A percentile compares a stretch with the other conserved stretches of the same genome.
Conservation (phyloP, 2,797 vertebrate genomes). For the Hylomyscus alleni region DNA sequence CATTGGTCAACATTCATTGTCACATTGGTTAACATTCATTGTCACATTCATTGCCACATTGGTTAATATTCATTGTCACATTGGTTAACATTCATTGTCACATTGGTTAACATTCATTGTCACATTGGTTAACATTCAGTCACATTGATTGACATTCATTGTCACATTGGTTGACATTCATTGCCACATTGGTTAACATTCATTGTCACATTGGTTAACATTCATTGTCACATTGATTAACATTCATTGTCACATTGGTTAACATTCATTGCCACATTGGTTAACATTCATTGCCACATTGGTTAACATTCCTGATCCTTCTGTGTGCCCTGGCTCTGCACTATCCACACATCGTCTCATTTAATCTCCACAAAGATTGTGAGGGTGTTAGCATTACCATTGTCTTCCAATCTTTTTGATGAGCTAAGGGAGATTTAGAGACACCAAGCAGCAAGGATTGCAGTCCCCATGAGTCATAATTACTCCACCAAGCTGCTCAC, state of each 20-base stretch:
- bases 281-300: background rate
- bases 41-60: background rate
- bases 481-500: background rate
- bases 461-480: background rate
- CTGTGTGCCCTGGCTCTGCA: background rate
- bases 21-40: background rate
- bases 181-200: background rate
- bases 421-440: constrained; percentile 25
- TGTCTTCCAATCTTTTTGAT: constrained; percentile 8
- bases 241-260: background rate
- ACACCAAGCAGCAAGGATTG: background rate
- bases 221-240: too few species aligned
- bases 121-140: background rate
- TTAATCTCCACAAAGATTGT: background rate
- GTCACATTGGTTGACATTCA: background rate
- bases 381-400: background rate
- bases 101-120: background rate
- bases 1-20: background rate
- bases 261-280: background rate
- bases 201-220: background rate
- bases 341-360: background rate
- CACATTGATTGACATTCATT: too few species aligned
- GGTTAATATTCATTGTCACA: background rate
- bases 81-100: background rate
- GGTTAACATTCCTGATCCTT: background rate